phyloP scores from a whole-genome alignment of 2,888 invertebrate species.

The Melipona bicolor region DNA sequence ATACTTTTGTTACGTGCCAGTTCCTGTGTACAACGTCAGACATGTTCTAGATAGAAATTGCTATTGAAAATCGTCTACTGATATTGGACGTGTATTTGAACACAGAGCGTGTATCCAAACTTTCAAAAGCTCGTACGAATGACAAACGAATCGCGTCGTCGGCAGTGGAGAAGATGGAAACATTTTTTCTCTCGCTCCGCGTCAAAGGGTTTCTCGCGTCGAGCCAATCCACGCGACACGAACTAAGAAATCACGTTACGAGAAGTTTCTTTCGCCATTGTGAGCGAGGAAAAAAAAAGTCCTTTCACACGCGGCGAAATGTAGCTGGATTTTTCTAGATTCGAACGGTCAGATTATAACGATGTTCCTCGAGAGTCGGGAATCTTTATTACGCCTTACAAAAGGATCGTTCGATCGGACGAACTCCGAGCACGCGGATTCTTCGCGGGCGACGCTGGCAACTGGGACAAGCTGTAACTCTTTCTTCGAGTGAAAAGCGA shows the following conservation, averaged over 20 bases:
- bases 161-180: too few species aligned
- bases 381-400: conserved; percentile 24
- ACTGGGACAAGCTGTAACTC: conserved; percentile 19
- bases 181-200: too few species aligned
- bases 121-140: too few species aligned
- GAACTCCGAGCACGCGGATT: conserved; percentile 12
- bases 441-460: neutral
- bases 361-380: conserved; percentile 39
- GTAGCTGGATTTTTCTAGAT: conserved; percentile 28
- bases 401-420: conserved; percentile 22
- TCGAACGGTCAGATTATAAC: conserved; percentile 40
- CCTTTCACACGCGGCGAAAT: conserved; percentile 26
- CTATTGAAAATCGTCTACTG: too few species aligned
- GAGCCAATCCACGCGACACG: neutral
- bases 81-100: too few species aligned
- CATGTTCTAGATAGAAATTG: too few species aligned
- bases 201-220: too few species aligned
- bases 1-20: too few species aligned
- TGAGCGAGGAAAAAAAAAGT: conserved; percentile 39
- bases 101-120: too few species aligned
- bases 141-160: too few species aligned
- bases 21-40: too few species aligned
- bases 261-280: conserved; percentile 49
- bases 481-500: neutral
- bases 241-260: conserved; percentile 46